Evolutionary conservation across 1,140 invertebrate species (phyloP).

Genomic region (Megalopta genalis): DNA sequence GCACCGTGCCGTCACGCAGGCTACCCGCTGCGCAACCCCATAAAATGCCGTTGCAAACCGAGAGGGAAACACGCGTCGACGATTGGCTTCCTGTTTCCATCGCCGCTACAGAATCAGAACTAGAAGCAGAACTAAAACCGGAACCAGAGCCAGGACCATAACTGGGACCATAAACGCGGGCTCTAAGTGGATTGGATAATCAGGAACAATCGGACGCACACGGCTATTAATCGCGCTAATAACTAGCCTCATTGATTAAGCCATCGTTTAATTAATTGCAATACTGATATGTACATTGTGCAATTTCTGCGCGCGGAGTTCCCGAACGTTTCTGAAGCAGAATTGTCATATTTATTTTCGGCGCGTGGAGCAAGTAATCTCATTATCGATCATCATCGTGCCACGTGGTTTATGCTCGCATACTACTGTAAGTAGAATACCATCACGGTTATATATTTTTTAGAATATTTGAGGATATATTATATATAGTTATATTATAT

Average conservation of each 20-base stretch:
- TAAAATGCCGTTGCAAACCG: constrained; percentile 16
- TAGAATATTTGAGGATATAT: too few relatives aligned
- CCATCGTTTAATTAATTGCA: background rate
- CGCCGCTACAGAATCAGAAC: too few relatives aligned
- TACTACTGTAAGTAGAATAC: too few relatives aligned
- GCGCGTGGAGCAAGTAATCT: too few relatives aligned
- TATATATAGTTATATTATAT: too few relatives aligned
- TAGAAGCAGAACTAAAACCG: background rate
- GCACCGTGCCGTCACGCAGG: constrained; percentile 59
- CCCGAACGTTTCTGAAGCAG: too few relatives aligned
- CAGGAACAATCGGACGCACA: constrained; percentile 11
- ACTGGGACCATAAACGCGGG: background rate
- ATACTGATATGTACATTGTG: background rate
- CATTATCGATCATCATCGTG: too few relatives aligned
- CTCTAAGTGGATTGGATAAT: constrained; percentile 36
- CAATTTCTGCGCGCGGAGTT: background rate
- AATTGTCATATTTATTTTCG: too few relatives aligned
- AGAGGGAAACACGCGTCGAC: background rate
- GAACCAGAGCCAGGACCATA: too few relatives aligned
- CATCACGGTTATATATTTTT: too few relatives aligned
- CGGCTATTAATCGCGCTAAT: background rate
- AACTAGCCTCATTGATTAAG: background rate
- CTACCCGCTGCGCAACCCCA: constrained; percentile 54
- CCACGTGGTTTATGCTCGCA: too few relatives aligned
- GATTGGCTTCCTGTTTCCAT: background rate